Evolutionary conservation across 2,797 vertebrate species (phyloP).

Genomic region (Squalus acanthias): DNA sequence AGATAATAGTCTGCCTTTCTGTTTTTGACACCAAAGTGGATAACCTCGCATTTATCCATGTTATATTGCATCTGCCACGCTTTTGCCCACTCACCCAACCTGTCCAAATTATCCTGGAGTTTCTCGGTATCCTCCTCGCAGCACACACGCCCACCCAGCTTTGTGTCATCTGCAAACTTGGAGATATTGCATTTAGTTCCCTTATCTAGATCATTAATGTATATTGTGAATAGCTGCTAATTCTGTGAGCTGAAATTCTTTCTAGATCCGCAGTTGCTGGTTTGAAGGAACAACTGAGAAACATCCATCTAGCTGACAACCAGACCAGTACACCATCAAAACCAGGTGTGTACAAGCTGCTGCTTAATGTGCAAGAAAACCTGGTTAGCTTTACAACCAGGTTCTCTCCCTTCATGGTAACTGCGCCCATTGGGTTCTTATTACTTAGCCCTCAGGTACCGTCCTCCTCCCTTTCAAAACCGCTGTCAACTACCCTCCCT

Average conservation of each 20-base stretch:
- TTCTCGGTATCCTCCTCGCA: too few species aligned
- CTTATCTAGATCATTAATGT: too few species aligned
- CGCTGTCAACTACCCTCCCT: not conserved
- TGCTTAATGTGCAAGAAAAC: not conserved
- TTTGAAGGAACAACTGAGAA: slow-evolving; percentile 64
- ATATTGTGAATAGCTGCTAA: not conserved
- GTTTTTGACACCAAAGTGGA: too few species aligned
- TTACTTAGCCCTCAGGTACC: not conserved
- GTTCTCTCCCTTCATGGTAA: not conserved
- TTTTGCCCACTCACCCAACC: too few species aligned
- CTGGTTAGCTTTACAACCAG: not conserved
- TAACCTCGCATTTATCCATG: too few species aligned
- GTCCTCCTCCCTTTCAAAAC: not conserved
- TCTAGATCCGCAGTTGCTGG: slow-evolving; percentile 57
- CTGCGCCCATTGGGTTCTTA: not conserved
- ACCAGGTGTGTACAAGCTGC: not conserved
- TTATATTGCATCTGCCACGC: too few species aligned
- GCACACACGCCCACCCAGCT: too few species aligned
- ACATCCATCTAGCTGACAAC: not conserved
- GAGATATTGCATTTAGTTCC: too few species aligned
- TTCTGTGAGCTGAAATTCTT: not conserved
- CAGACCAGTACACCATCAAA: slow-evolving; percentile 33
- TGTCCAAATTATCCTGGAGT: too few species aligned
- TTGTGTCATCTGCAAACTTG: too few species aligned
- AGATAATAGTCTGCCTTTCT: too few species aligned